A percentile compares a stretch with the other conserved stretches of the same genome.
phyloP scores from a whole-genome alignment of 2,797 vertebrate genomes.

The Rhynchonycteris naso region DNA sequence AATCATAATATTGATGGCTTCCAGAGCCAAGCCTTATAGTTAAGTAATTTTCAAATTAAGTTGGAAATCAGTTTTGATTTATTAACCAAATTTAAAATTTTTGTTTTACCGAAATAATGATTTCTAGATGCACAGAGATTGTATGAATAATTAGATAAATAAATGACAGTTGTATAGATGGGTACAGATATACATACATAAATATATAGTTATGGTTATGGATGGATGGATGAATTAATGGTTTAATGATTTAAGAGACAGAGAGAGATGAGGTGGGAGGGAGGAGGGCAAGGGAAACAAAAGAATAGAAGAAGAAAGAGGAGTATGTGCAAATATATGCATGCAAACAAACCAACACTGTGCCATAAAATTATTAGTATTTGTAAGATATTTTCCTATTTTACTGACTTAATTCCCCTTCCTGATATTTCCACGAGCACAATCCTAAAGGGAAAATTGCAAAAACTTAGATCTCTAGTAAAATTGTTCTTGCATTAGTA shows the following conservation, averaged over 20 bases:
- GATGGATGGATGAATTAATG: not conserved
- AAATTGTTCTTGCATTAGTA: not conserved
- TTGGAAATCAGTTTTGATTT: not conserved
- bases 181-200: no score
- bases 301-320: not conserved
- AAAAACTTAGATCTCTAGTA: not conserved
- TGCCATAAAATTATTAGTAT: not conserved
- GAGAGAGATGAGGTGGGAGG: not conserved
- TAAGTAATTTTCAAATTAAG: not conserved
- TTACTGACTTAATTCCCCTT: not conserved
- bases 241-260: not conserved
- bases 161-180: not conserved
- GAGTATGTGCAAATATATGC: rapidly evolving
- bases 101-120: not conserved
- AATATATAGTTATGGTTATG: not conserved
- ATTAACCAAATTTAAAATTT: not conserved
- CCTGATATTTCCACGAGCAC: not conserved
- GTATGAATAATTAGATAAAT: not conserved
- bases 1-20: not conserved
- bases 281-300: not conserved
- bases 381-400: not conserved
- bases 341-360: not conserved
- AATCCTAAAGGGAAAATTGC: not conserved
- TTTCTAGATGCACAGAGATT: not conserved
- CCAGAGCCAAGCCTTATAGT: not conserved